Evolutionary conservation across 1,140 invertebrate genomes (phyloP), one percentile per base, ranked within the genome.

Genomic region (Stenopsyche tienmushanensis): DNA sequence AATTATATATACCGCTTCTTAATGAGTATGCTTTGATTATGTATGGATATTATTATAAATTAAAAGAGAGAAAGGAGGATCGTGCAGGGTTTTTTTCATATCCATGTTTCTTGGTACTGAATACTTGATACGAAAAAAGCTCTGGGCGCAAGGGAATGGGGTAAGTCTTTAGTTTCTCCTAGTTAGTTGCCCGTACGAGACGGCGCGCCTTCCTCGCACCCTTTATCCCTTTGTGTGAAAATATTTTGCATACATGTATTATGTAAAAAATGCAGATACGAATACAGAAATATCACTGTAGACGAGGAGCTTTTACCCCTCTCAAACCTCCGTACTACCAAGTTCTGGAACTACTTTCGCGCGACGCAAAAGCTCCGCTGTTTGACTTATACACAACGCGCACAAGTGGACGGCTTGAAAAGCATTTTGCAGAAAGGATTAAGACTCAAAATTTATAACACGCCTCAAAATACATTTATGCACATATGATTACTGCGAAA

Each of bases 211-310:
- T n/a, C 44, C 57, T 39, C 58, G 41, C 49, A 44, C 52, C 62
- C 63, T 65, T 54, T 64, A 47, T 50, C 52, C 67, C 64, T 69
- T 65, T 65, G 67, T 65, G 63, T 25, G 64, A 69, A 69, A 65
- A 65, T 65, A 65, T 65, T 69, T 69, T 69, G 63, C 49, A 63
- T 64, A 69, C 58, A 69, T 69, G 67, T 69, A 69, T 69, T 65
- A 69, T 69, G 67, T 69, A 69, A 65, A 65, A 67, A 69, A 69
- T 65, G 64, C 64, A 65, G 62, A 69, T 65, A 65, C 54, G 63
- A 69, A 65, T 69, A 54, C 67, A 63, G 64, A 69, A 69, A 69
- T 69, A 65, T 69, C 63, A 62, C 67, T 23, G 20, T n/a, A 8
- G 21, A 44, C 13, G 15, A 18, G 15, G 53, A 18, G 53, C 44